phyloP scores from a whole-genome alignment of 2,888 invertebrate species.

The Drosophila limbata region DNA sequence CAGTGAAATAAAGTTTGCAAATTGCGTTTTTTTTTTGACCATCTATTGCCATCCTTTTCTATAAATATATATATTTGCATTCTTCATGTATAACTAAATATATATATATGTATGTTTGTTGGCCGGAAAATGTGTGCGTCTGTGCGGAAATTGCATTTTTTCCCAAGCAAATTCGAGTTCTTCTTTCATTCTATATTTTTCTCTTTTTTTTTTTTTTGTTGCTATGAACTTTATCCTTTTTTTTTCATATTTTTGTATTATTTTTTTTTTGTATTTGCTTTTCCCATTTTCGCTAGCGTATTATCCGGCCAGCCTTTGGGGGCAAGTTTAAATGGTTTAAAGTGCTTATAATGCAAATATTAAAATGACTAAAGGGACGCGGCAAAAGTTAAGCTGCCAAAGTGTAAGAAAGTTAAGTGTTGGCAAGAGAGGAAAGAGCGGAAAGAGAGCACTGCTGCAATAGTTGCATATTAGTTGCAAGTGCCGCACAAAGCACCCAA shows the following conservation, averaged over 20 bases:
- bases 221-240: constrained; percentile 41
- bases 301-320: constrained; percentile 59
- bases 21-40: constrained; percentile 23
- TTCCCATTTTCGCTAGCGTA: constrained; percentile 53
- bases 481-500: constrained; percentile 41
- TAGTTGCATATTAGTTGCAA: constrained; percentile 66
- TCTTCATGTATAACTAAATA: constrained; percentile 22
- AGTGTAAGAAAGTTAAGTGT: constrained; percentile 60
- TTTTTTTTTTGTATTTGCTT: constrained; percentile 39
- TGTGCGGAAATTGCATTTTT: constrained; percentile 84
- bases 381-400: constrained; percentile 68
- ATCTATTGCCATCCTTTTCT: constrained; percentile 15
- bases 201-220: constrained; percentile 22
- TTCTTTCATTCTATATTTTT: constrained; percentile 28
- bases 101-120: constrained; percentile 51
- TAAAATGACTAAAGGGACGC: constrained; percentile 60
- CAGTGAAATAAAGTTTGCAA: constrained; percentile 47
- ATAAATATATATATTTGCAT: constrained; percentile 29
- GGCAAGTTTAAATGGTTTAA: constrained; percentile 76
- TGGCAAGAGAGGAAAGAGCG: neutral
- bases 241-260: constrained; percentile 13
- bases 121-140: constrained; percentile 84
- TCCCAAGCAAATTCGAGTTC: constrained; percentile 46
- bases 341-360: constrained; percentile 78
- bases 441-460: constrained; percentile 17